Evolutionary conservation across 2,888 invertebrate species (phyloP), one percentile per base, ranked within the genome.

Genomic region (Mycalesis mineus): DNA sequence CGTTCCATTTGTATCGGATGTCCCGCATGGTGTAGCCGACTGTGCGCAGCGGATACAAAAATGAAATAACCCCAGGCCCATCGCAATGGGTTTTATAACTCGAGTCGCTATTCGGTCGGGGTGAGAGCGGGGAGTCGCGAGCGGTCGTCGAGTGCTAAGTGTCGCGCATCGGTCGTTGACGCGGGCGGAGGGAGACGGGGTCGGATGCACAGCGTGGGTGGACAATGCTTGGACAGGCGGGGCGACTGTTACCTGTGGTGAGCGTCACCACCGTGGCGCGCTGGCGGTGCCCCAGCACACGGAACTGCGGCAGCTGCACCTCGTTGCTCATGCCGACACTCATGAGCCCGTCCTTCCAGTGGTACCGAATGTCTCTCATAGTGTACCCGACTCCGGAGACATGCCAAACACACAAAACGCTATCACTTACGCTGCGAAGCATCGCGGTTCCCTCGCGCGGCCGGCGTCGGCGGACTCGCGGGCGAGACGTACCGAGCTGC

Each of bases 1-100:
- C 96, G 92, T 96, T 96, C 97, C 97, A 97, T 91, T 96, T 96
- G 94, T 97, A 97, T 84, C 96, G 94, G 93, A 97, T 97, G 94
- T 97, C 97, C 92, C 96, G 93, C 96, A 97, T 97, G 91, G 97
- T 97, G 94, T 97, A 97, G 93, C 97, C 97, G 95, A 97, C 97
- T 97, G 94, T 90, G 83, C 87, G 86, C 84, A 85, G 84, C 86
- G 85, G 84, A 88, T 78, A 87, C 82, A 85, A 82, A 83, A 80
- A 86, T 87, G 78, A 85, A 86, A 86, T 72, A 78, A 82, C 87
- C 90, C 90, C 84, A 82, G 87, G 85, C 90, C 90, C 90, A 88
- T 89, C 79, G 78, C 86, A 89, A 74, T 90, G 89, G 90, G 90
- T 89, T 88, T 90, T 90, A 74, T 71, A 77, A 82, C 81, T 80